Evolutionary conservation across 1,140 invertebrate species (phyloP).

Genomic region (Ceratosolen solmsi): DNA sequence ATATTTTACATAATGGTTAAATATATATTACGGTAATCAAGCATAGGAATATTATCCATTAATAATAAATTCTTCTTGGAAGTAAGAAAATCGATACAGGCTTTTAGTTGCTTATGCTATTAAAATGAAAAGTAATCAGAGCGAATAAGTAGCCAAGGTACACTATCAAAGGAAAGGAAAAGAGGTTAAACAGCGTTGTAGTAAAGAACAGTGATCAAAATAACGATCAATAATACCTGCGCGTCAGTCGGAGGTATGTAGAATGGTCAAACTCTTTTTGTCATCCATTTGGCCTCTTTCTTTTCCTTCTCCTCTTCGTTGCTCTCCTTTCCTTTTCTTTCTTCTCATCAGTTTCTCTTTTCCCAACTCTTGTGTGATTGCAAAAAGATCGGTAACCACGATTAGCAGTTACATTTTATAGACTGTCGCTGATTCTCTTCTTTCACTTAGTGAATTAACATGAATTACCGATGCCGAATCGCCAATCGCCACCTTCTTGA

Average conservation of each 20-base stretch:
- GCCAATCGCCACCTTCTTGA: background rate
- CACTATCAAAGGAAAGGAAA: background rate
- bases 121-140: constrained; percentile 43
- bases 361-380: constrained; percentile 25
- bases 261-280: constrained; percentile 61
- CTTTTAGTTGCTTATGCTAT: too few species aligned
- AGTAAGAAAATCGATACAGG: too few species aligned
- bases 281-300: constrained; percentile 58
- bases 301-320: constrained; percentile 48
- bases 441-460: constrained; percentile 31
- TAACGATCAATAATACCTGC: constrained; percentile 69
- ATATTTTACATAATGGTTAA: too few species aligned
- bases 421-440: constrained; percentile 37
- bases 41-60: too few species aligned
- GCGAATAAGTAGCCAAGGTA: background rate
- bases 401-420: constrained; percentile 1
- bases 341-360: constrained; percentile 47
- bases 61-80: too few species aligned
- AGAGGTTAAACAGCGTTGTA: background rate
- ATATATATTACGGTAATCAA: too few species aligned
- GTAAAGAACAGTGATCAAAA: constrained; percentile 58
- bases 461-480: constrained; percentile 14
- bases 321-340: constrained; percentile 42
- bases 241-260: constrained; percentile 54
- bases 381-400: constrained; percentile 21